phyloP scores from a whole-genome alignment of 1,140 invertebrate genomes.

The Periplaneta americana region DNA sequence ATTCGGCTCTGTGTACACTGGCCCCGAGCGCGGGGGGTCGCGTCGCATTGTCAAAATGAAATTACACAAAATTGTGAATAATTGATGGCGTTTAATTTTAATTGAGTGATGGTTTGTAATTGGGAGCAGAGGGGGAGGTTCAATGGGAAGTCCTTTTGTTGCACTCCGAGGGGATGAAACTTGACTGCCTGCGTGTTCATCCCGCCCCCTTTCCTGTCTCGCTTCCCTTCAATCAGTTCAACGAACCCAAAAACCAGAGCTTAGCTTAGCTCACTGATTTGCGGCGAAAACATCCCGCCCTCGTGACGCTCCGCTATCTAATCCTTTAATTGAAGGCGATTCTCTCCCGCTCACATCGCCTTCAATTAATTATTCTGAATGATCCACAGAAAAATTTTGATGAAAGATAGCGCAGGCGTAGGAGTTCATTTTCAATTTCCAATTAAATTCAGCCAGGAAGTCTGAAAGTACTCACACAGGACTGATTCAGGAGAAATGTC shows the following conservation, averaged over 20 bases:
- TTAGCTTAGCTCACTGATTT: not conserved
- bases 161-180: not conserved
- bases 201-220: not conserved
- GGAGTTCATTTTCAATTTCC: too few species aligned
- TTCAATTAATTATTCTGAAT: too few species aligned
- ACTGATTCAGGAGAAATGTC: too few species aligned
- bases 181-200: not conserved
- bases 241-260: not conserved
- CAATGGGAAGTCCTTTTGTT: not conserved
- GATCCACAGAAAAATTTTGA: too few species aligned
- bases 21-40: not conserved
- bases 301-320: too few species aligned
- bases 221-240: not conserved
- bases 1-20: not conserved
- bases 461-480: too few species aligned
- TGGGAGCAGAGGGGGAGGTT: not conserved
- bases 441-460: too few species aligned
- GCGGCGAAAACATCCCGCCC: not conserved
- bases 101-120: constrained; percentile 18
- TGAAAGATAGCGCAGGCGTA: too few species aligned
- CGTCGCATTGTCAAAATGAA: constrained; percentile 4
- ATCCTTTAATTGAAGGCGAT: too few species aligned
- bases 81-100: constrained; percentile 19
- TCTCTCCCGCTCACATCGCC: too few species aligned
- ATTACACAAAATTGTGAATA: constrained; percentile 11